Conservation (phyloP, 1,140 invertebrate genomes). For the Atopsyche davidsoni region DNA sequence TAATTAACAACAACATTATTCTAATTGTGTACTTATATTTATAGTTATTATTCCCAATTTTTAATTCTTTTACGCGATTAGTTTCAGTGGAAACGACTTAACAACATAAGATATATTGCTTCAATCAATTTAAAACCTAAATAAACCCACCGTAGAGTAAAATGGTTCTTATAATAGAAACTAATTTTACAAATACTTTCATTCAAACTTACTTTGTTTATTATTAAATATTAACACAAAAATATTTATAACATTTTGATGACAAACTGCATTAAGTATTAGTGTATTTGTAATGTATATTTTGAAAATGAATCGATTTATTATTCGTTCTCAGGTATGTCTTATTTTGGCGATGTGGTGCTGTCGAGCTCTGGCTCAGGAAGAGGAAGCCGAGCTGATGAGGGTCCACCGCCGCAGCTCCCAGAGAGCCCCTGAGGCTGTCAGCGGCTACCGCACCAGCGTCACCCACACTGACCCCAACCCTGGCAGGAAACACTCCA, state of each 20-base stretch:
- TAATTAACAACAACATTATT: too few species aligned
- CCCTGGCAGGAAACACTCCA: constrained; percentile 31
- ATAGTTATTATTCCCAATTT: too few species aligned
- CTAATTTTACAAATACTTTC: too few species aligned
- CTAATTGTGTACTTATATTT: too few species aligned
- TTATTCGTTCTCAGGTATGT: constrained; percentile 42
- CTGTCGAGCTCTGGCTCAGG: constrained; percentile 36
- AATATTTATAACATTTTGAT: background rate
- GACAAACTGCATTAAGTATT: too few species aligned
- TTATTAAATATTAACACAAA: background rate
- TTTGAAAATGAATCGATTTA: constrained; percentile 7
- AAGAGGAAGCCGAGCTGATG: constrained; percentile 39
- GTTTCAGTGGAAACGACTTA: too few species aligned
- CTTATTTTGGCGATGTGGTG: constrained; percentile 38
- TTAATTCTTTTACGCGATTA: too few species aligned
- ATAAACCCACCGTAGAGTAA: too few species aligned
- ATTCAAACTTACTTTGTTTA: too few species aligned
- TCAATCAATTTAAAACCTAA: too few species aligned
- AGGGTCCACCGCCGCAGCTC: constrained; percentile 36
- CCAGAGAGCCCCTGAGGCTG: constrained; percentile 34
- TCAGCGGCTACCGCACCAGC: constrained; percentile 36
- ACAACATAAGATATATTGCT: too few species aligned
- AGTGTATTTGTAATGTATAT: background rate
- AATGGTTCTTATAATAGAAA: too few species aligned
- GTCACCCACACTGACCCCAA: constrained; percentile 36